These are phyloP conservation scores for Colletes gigas DNA, from an alignment of 1,140 invertebrate genomes.

Conservation along the genomic window DNA sequence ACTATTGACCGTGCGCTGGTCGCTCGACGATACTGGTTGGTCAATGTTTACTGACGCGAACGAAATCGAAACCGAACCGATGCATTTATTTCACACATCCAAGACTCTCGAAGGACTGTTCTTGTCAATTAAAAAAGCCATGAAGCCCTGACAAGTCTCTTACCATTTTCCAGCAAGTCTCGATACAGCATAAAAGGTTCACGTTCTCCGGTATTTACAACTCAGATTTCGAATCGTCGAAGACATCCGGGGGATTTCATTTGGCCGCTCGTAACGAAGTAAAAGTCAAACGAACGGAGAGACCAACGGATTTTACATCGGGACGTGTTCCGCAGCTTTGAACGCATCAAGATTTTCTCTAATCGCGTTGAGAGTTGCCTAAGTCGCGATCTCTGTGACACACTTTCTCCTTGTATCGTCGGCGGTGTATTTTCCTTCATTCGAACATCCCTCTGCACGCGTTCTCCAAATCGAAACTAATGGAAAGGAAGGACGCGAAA, in stretches of 20 bases:
- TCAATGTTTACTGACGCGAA: background rate
- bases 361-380: too few relatives aligned
- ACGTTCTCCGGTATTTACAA: background rate
- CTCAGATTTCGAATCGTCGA: background rate
- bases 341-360: too few relatives aligned
- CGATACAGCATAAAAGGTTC: too few relatives aligned
- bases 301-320: background rate
- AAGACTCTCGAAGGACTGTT: background rate
- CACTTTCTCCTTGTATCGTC: background rate
- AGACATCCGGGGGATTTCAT: background rate
- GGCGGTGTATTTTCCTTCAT: background rate
- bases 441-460: background rate
- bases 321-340: too few relatives aligned
- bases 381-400: background rate
- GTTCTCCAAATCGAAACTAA: slow-evolving; percentile 39
- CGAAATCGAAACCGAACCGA: background rate
- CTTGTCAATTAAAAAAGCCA: too few relatives aligned
- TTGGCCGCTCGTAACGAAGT: background rate
- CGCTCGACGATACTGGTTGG: too few relatives aligned
- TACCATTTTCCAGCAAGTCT: too few relatives aligned
- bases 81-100: background rate
- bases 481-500: slow-evolving; percentile 33
- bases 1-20: too few relatives aligned
- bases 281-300: background rate
- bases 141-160: too few relatives aligned